phyloP scores from a whole-genome alignment of 2,888 invertebrate genomes.

The Bombylius major region DNA sequence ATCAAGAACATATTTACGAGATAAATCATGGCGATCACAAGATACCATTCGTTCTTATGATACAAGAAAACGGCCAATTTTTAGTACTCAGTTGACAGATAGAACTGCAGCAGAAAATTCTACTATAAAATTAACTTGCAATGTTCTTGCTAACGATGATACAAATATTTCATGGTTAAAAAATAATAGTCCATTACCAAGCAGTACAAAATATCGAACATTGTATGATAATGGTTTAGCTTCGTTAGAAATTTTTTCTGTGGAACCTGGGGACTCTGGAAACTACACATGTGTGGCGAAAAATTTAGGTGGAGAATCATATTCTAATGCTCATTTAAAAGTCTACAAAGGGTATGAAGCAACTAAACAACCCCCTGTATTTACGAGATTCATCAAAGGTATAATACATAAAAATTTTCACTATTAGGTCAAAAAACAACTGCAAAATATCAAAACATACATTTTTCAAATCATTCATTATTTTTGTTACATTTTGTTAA shows the following conservation, averaged over 20 bases:
- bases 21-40: background rate
- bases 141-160: conserved; percentile 49
- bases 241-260: conserved; percentile 59
- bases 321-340: conserved; percentile 57
- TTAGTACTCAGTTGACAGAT: conserved; percentile 63
- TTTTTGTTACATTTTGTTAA: background rate
- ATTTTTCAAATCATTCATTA: background rate
- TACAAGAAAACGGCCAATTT: conserved; percentile 46
- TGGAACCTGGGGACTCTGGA: conserved; percentile 55
- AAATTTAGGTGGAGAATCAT: conserved; percentile 59
- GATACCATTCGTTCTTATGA: background rate
- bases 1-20: background rate
- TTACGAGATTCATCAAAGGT: conserved; percentile 63
- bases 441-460: background rate
- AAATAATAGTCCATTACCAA: conserved; percentile 48
- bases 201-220: conserved; percentile 45
- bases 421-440: no score
- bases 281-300: conserved; percentile 64
- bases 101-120: conserved; percentile 62
- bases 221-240: conserved; percentile 53
- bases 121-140: conserved; percentile 62
- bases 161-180: conserved; percentile 62
- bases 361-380: conserved; percentile 55
- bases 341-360: conserved; percentile 63
- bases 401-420: conserved; percentile 15